These are phyloP conservation scores for Nomada ferruginata DNA, from an alignment of 2,888 invertebrate species.

Conservation along the genomic window DNA sequence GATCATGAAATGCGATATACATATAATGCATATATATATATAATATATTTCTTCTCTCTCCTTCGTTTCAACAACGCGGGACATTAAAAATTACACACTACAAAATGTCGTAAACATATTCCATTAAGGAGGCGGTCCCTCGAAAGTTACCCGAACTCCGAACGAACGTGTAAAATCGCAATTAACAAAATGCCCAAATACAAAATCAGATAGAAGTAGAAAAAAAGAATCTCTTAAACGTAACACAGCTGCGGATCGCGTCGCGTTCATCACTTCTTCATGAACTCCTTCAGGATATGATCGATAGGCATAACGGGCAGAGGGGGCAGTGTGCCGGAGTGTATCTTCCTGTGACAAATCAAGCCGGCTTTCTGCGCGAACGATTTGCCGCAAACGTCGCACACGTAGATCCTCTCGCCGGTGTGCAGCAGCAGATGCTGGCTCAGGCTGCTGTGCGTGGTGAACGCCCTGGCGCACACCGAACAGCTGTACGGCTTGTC, in stretches of 20 bases:
- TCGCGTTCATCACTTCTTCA: constrained; percentile 42
- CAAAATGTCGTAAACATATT: too few relatives aligned
- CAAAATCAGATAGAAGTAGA: background rate
- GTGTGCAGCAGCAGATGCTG: constrained; percentile 72
- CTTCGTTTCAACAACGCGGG: too few relatives aligned
- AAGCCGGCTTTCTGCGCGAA: constrained; percentile 72
- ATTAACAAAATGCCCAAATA: background rate
- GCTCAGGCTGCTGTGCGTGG: constrained; percentile 61
- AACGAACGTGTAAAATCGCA: too few relatives aligned
- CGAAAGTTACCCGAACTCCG: too few relatives aligned
- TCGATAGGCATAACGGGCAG: constrained; percentile 70
- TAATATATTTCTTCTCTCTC: too few relatives aligned
- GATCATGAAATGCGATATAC: too few relatives aligned
- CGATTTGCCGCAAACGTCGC: constrained; percentile 69
- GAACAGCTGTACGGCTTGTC: constrained; percentile 69
- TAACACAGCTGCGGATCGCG: background rate
- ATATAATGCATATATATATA: too few relatives aligned
- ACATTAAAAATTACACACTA: too few relatives aligned
- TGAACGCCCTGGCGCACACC: constrained; percentile 66
- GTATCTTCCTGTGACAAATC: constrained; percentile 73
- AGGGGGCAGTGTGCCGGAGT: constrained; percentile 66
- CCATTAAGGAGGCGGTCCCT: too few relatives aligned
- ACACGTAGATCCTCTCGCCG: constrained; percentile 66
- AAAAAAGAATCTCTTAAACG: background rate
- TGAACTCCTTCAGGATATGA: constrained; percentile 65